Base-by-base conservation (phyloP, 2,113 vertebrate species). In the Hemiscyllium ocellatum region DNA sequence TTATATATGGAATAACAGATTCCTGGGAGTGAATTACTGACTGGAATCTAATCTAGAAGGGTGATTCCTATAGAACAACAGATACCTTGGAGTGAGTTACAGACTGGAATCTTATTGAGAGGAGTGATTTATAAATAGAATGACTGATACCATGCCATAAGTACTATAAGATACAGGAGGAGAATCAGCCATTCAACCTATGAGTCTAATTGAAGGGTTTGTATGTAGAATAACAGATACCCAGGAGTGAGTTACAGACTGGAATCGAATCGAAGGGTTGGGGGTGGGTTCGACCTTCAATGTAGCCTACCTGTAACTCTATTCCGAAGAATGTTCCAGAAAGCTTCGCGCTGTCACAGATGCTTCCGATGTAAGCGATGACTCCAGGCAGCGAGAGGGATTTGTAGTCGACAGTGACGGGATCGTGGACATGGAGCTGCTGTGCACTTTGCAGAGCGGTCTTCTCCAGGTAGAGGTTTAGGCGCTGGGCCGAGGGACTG, bases 281-380 rank as follows among this genome's bases (percentile, higher is more conserved):
- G 20, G 68, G 56, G 72, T 6, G 26, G 37, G 17, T 4, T 83
- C 19, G 24, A 86, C 7, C 22, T 47, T 52, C 7, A 47, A 52
- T 7, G 20, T 0, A 0, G 72, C 96, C 93, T 90, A 99, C 98
- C 98, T 98, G 97, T 3, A 99, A 96, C 87, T 99, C 98, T 33
- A 99, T 96, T 20, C 98, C 98, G 0, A 98, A 98, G 96, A 97
- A 98, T 0, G 83, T 76, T 0, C 97, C 98, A 0, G 80, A 4
- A 26, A 98, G 78, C 4, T 1, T 94, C 1, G 85, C 72, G 0
- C n/a, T 33, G 94, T 1, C 13, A 0, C 2, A 0, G 0, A 97
- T 4, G 0, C 24, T 96, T 22, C 98, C 98, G 0, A 98, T 76
- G 96, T 97, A 98, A 50, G 97, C 97, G 52, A 99, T 52, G 22